Evolutionary conservation across 2,797 vertebrate species (phyloP), one percentile per base, ranked within the genome.

Genomic region (Lithobates sylvaticus): DNA sequence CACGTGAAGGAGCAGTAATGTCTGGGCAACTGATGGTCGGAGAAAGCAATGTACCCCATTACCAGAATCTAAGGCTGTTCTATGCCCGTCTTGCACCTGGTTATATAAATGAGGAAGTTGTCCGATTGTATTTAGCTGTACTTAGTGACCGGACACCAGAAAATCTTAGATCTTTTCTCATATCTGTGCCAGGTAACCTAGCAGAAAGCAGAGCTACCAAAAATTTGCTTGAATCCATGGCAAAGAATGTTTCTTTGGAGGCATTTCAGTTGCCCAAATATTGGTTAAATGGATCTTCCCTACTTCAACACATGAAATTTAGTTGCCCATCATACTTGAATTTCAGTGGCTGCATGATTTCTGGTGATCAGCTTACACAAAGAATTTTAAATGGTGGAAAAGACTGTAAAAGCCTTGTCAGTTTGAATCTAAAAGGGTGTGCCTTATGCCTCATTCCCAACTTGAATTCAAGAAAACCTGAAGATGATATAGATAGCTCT

Each of bases 21-120:
- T 97, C 96, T 0, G 97, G 97, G 70, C 98, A 99, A 93, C 93
- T 99, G 32, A 98, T 99, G 96, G 97, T 99, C 76, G 97, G 97
- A 1, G 97, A 99, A 94, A 99, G 98, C 95, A 99, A 98, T 0
- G 97, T 99, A 80, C 98, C 98, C 0, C 98, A 97, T 91, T 99
- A 99, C 90, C 96, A 99, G 91, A 96, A 97, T 90, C 94, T 99
- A 86, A 95, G 95, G 0, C 93, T 98, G 90, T 99, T 99, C 93
- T 98, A 96, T 0, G 98, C 98, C 16, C 94, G 96, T 88, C 91
- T 99, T 91, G 98, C 97, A 0, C 98, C 98, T 0, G 98, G 97
- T 90, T 96, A 97, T 0, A 96, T 97, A 89, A 94, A 95, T 81
- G 97, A 99, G 92, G 97, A 97, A 42, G 94, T 99, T 90, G 96